Percentiles rank a stretch among this genome's conserved stretches.
Conservation (phyloP, 2,113 vertebrate species). For the Rhizomys pruinosus region DNA sequence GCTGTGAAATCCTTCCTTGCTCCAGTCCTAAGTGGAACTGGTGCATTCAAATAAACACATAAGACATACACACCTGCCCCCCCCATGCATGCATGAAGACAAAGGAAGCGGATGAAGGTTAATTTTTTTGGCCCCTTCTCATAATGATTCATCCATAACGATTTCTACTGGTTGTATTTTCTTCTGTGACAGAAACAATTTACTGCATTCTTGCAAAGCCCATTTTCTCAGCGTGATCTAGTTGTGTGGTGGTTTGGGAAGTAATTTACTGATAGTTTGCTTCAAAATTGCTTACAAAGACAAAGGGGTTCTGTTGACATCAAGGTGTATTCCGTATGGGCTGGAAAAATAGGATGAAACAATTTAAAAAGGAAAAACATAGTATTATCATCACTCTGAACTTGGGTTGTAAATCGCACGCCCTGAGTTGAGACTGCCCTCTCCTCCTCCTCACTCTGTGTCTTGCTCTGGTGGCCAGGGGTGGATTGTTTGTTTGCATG, state of each 20-base stretch:
- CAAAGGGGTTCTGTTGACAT: conserved; percentile 87
- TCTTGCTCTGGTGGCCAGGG: background rate
- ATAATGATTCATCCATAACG: conserved; percentile 89
- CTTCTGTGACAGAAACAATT: conserved; percentile 91
- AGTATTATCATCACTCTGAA: conserved; percentile 82
- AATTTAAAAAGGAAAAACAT: conserved; percentile 84
- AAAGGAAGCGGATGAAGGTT: conserved; percentile 83
- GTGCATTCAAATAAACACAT: conserved; percentile 62
- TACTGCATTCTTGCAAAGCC: conserved; percentile 88
- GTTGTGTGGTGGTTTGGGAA: conserved; percentile 87
- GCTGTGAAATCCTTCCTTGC: background rate
- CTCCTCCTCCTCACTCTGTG: background rate
- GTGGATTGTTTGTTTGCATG: conserved; percentile 19
- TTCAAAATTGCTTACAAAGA: conserved; percentile 90
- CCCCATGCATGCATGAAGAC: conserved; percentile 7
- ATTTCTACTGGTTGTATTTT: conserved; percentile 88
- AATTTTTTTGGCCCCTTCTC: conserved; percentile 85
- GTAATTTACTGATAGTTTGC: conserved; percentile 89
- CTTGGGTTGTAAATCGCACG: conserved; percentile 78
- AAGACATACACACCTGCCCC: accelerated
- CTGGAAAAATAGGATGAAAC: conserved; percentile 81
- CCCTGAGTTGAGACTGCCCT: conserved; percentile 46
- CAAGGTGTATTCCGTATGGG: conserved; percentile 83
- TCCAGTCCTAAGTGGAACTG: background rate
- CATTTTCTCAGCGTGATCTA: conserved; percentile 91